phyloP scores from a whole-genome alignment of 2,797 vertebrate genomes.

The Siniperca obscura region DNA sequence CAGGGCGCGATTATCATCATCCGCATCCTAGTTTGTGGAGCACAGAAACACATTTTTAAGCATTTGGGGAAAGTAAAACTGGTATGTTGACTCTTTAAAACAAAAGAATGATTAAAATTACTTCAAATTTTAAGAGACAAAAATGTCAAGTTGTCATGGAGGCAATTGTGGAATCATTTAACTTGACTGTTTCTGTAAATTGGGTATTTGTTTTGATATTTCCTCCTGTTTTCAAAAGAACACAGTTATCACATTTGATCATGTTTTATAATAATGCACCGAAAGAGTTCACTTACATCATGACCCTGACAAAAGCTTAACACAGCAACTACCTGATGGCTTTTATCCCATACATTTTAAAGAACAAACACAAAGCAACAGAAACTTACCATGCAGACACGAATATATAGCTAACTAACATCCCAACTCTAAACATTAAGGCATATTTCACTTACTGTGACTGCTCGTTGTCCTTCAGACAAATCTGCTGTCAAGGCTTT shows the following conservation, averaged over 20 bases:
- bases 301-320: slow-evolving; percentile 1
- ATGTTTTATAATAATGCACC: not conserved
- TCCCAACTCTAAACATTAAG: not conserved
- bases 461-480: slow-evolving; percentile 29
- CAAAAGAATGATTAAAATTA: not conserved
- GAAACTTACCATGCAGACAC: not conserved
- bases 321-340: slow-evolving; percentile 6
- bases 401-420: not conserved
- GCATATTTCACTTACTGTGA: slow-evolving; percentile 62
- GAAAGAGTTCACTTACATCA: not conserved
- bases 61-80: not conserved
- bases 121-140: not conserved
- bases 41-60: slow-evolving; percentile 26
- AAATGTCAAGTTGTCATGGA: not conserved
- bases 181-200: not conserved
- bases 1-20: slow-evolving; percentile 72
- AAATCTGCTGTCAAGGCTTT: slow-evolving; percentile 55
- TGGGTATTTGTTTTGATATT: not conserved
- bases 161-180: not conserved
- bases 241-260: not conserved
- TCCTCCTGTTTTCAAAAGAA: not conserved
- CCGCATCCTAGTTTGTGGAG: slow-evolving; percentile 80
- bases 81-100: slow-evolving; percentile 16
- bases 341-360: not conserved
- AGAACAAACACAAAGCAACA: slow-evolving; percentile 6